These are phyloP conservation scores for Myzus persicae DNA, from an alignment of 1,140 invertebrate genomes.

Conservation along the genomic window DNA sequence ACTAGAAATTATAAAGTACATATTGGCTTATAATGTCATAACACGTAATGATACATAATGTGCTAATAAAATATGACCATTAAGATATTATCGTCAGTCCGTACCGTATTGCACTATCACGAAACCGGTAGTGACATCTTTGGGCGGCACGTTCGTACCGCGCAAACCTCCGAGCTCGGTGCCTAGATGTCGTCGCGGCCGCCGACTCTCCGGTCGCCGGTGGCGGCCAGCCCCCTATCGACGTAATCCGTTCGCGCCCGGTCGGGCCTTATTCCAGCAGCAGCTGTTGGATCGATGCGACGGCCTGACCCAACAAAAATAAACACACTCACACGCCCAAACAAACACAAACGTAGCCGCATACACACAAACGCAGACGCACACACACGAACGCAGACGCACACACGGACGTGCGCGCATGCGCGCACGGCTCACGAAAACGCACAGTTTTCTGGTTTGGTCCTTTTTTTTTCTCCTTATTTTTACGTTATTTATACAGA, in stretches of 20 bases:
- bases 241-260: background rate
- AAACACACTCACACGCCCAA: background rate
- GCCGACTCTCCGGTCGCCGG: background rate
- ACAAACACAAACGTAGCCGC: background rate
- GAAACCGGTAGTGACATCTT: constrained; percentile 16
- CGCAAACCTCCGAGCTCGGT: background rate
- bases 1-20: no score
- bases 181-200: constrained; percentile 13
- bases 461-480: background rate
- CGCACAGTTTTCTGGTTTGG: constrained; percentile 9
- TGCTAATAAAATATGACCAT: no score
- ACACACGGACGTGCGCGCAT: background rate
- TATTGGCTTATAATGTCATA: no score
- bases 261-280: constrained; percentile 7
- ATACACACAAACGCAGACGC: background rate
- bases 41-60: no score
- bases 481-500: background rate
- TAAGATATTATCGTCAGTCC: no score
- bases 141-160: background rate
- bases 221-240: background rate
- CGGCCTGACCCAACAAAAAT: constrained; percentile 49
- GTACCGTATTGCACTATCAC: background rate
- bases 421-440: background rate
- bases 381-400: background rate
- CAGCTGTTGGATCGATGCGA: constrained; percentile 53